Base-by-base conservation (phyloP, 2,888 invertebrate species). In the Tetrapedia diversipes region DNA sequence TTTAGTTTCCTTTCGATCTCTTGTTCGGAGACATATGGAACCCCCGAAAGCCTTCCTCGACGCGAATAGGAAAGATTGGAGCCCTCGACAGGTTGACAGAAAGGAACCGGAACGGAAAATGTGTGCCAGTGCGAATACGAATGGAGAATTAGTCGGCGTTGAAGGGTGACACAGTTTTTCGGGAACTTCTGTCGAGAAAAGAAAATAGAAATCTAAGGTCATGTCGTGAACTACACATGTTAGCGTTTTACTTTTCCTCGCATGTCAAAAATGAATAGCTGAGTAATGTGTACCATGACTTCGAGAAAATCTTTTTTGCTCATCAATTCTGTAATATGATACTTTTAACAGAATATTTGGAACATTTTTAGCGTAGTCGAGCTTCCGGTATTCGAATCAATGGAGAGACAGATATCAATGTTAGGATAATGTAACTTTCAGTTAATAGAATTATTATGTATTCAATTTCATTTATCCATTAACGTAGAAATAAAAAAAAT, bases 71-170 rank as follows among this genome's bases (percentile, higher is more conserved):
- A 60, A 60, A 72, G 34, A 53, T 43, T 72, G 57, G 45, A 60
- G 34, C 27, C 34, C 43, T 32, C 22, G 66, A 66, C 71, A 66
- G 66, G 39, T 59, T 39, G 53, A 53, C 66, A 39, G 53, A 54
- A 51, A 32, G 22, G 49, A 66, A 66, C 51, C 43, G 59, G 27
- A 66, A 60, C 19, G 60, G 43, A 60, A 66, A 66, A 59, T 60
- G 45, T 72, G 59, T 59, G 34, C 39, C 27, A 16, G 39, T 14
- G 22, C 37, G 61, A 34, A 54, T 69, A 54, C 37, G 43, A 61
- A 61, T 41, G 57, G 49, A 19, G 57, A 41, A 64, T 71, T 71
- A 57, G 70, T 49, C 51, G 19, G 22, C n/a, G 57, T 22, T 53
- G 57, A 51, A 45, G 43, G 34, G 32, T 47, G 65, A 49, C 57